A percentile compares a stretch with the other conserved stretches of the same genome.
phyloP scores from a whole-genome alignment of 2,797 vertebrate species.

The Notamacropus eugenii region DNA sequence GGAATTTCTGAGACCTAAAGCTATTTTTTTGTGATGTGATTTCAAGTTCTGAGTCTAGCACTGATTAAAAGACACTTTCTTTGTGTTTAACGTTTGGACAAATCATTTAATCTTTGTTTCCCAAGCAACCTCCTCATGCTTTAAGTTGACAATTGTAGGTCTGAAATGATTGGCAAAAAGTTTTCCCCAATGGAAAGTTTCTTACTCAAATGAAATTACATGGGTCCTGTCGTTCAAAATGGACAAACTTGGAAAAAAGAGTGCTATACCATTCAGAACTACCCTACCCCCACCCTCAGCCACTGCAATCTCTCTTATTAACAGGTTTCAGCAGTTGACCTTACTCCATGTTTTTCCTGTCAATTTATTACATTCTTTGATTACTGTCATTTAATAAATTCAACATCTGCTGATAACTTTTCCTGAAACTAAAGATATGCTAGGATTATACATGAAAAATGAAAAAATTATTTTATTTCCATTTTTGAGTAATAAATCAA shows the following conservation, averaged over 20 bases:
- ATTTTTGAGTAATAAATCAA: slow-evolving; percentile 22
- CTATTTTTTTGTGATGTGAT: background rate
- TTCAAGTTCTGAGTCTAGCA: background rate
- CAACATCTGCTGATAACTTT: background rate
- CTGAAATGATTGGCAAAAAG: background rate
- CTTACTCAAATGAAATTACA: background rate
- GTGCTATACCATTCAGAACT: background rate
- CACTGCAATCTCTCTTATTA: background rate
- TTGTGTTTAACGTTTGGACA: background rate
- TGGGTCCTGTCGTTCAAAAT: background rate
- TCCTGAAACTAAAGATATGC: background rate
- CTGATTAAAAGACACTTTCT: background rate
- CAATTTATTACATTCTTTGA: background rate
- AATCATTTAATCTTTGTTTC: background rate
- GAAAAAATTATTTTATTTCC: slow-evolving; percentile 41
- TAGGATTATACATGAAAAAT: slow-evolving; percentile 33
- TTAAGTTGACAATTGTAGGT: background rate
- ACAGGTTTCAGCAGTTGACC: background rate
- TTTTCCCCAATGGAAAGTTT: background rate
- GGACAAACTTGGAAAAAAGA: background rate
- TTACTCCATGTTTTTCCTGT: background rate
- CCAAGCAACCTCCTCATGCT: background rate
- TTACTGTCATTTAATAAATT: background rate
- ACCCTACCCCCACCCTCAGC: background rate
- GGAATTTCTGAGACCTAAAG: background rate